Percentiles rank a stretch among this genome's conserved stretches.
Evolutionary conservation across 2,888 invertebrate species (phyloP).

Genomic region (Cosmia pyralina): DNA sequence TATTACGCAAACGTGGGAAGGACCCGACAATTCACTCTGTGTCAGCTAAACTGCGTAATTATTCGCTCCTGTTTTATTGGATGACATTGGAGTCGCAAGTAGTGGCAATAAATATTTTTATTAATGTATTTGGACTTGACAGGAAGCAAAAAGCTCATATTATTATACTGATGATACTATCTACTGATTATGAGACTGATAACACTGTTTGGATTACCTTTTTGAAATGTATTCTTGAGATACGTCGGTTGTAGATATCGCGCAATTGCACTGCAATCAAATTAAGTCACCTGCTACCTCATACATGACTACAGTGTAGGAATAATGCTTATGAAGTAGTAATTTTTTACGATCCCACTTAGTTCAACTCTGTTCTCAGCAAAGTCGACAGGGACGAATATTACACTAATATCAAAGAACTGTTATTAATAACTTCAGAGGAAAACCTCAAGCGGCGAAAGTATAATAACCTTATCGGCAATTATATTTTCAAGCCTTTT

Average conservation of each 20-base stretch:
- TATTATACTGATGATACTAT: too few relatives aligned
- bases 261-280: neutral
- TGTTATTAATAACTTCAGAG: neutral
- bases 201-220: neutral
- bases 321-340: neutral
- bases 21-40: slow-evolving; percentile 46
- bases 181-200: too few relatives aligned
- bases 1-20: slow-evolving; percentile 68
- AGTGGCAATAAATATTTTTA: neutral
- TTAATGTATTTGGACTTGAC: neutral
- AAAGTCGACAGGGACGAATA: neutral
- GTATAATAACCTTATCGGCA: too few relatives aligned
- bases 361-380: neutral
- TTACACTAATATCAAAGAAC: neutral
- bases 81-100: slow-evolving; percentile 35
- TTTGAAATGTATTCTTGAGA: neutral
- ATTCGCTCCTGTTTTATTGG: slow-evolving; percentile 41
- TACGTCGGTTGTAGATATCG: neutral
- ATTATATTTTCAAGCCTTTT: too few relatives aligned
- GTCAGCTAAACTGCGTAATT: slow-evolving; percentile 52
- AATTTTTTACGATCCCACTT: neutral
- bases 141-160: neutral
- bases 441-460: too few relatives aligned
- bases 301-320: neutral
- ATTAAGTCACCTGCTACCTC: neutral